Percentiles rank a stretch among this genome's conserved stretches.
Evolutionary conservation across 2,888 invertebrate species (phyloP).

Genomic region (Rotaria magnacalcarata): DNA sequence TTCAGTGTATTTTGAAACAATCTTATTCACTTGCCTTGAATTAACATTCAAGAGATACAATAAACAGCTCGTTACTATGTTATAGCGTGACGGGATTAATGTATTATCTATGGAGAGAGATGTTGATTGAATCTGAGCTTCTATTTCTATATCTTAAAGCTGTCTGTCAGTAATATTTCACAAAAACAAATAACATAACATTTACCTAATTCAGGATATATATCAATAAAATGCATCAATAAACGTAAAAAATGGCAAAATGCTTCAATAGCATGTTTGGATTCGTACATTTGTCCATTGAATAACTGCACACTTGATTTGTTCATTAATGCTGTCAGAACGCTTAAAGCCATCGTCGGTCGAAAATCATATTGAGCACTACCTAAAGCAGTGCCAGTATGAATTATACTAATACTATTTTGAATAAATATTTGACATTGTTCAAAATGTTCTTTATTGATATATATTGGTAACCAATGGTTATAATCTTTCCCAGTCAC

Average conservation of each 20-base stretch:
- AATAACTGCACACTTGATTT: conserved; percentile 12
- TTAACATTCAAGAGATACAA: no score
- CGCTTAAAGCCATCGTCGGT: background rate
- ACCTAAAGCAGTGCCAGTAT: background rate
- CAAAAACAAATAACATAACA: no score
- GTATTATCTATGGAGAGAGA: no score
- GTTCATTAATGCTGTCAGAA: background rate
- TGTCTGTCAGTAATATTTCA: no score
- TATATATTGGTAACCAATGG: conserved; percentile 4
- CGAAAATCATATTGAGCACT: background rate
- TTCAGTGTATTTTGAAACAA: no score
- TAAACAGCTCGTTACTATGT: no score
- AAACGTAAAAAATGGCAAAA: conserved; percentile 15
- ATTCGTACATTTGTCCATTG: conserved; percentile 1
- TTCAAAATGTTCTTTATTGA: background rate
- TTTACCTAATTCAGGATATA: background rate
- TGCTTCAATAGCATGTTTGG: background rate
- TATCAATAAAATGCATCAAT: conserved; percentile 7
- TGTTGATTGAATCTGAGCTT: no score
- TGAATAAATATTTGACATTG: background rate
- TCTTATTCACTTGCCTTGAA: no score
- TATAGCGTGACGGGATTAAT: no score
- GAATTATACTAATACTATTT: conserved; percentile 24
- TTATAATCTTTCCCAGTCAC: background rate
- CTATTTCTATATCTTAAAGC: no score